A percentile compares a stretch with the other conserved stretches of the same genome.
Conservation (phyloP, 1,140 invertebrate species). For the Berghia stephanieae region DNA sequence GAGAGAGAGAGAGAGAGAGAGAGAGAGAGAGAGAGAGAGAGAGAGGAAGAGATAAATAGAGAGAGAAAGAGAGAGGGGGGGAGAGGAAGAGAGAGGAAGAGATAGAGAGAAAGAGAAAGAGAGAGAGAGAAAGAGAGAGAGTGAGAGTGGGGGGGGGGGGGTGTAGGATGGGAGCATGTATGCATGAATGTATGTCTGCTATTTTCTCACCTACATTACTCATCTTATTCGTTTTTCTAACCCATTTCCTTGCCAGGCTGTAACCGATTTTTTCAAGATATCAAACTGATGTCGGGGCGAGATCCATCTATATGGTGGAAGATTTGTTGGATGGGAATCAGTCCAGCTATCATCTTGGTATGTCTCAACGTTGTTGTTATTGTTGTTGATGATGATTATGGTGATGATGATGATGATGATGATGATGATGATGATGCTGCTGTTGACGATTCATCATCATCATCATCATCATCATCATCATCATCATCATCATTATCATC, state of each 20-base stretch:
- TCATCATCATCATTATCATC: neutral
- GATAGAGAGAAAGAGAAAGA: neutral
- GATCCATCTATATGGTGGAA: constrained; percentile 19
- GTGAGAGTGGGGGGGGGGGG: neutral
- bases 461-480: neutral
- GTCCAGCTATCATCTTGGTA: constrained; percentile 15
- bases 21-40: neutral
- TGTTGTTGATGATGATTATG: neutral
- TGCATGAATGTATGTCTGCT: neutral
- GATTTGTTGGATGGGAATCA: constrained; percentile 16
- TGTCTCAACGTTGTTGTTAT: neutral
- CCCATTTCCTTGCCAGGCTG: neutral
- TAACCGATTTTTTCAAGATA: constrained; percentile 25
- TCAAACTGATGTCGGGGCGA: constrained; percentile 19
- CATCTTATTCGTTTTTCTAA: neutral
- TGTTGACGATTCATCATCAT: neutral
- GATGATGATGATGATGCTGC: neutral
- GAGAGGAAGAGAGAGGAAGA: too few species aligned
- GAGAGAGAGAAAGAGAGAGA: neutral
- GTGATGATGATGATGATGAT: neutral
- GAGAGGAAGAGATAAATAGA: too few species aligned
- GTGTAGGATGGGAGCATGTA: neutral
- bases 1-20: neutral
- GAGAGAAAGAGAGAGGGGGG: too few species aligned
- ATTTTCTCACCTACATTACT: neutral